Base-by-base conservation (phyloP, 2,113 vertebrate genomes). In the Cranoglanis bouderius region DNA sequence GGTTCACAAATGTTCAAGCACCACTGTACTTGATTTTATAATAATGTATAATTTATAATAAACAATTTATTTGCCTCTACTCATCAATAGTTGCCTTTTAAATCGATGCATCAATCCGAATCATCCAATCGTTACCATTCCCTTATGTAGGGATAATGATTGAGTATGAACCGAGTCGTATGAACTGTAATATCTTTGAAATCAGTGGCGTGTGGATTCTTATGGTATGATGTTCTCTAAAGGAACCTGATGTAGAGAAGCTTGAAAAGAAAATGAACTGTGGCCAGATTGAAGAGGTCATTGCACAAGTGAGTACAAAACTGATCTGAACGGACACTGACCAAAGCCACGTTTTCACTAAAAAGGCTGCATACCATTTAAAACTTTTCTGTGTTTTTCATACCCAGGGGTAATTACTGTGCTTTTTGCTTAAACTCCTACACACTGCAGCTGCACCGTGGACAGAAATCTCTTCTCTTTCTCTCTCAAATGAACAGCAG, bases 251-350 rank as follows among this genome's bases (percentile, higher is more conserved):
- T 92, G 92, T 98, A 24, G 93, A 96, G 72, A 97, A 96, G 89
- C 94, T 99, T 57, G 96, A 99, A 93, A 92, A 96, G 74, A 96
- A 95, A 91, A 96, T 99, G 55, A 98, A 97, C 85, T 77, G 95
- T 87, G 98, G 98, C 35, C 96, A 96, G 89, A 96, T 99, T 91
- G 98, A 99, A 94, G 98, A 99, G 93, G 97, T 98, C n/a, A 97
- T 99, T 91, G 75, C 95, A 88, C 98, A 99, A 97, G 98, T 91
- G 43, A 90, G 88, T 88, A 49, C 29, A 82, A 65, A n/a, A n/a
- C 13, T 7, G 49, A 32, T n/a, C n/a, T 32, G 29, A 29, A 53
- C 46, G 1, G 14, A 10, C 49, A 32, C 77, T 7, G 46, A 53
- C 29, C 40, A 40, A 74, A 75, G 72, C 35, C 70, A 7, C 1